Evolutionary conservation across 1,140 invertebrate genomes (phyloP).

Genomic region (Choristoneura fumiferana): DNA sequence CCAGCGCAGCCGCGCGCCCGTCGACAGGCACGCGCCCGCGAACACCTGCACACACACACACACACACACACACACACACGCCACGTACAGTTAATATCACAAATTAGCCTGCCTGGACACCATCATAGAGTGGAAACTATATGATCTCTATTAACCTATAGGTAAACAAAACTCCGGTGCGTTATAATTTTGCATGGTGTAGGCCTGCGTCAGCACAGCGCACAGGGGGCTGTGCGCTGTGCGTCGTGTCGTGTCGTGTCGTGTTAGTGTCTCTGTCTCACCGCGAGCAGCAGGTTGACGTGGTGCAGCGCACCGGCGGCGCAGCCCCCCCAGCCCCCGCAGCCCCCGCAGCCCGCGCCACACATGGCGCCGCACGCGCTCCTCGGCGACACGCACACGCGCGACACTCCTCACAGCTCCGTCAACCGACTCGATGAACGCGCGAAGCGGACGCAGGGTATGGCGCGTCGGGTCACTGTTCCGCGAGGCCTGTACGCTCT

Average conservation of each 20-base stretch:
- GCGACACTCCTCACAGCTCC: neutral
- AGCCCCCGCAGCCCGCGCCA: constrained; percentile 34
- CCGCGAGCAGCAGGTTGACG: constrained; percentile 28
- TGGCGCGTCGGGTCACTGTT: neutral
- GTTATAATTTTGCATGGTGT: no score
- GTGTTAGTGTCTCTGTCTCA: no score
- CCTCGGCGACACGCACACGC: neutral
- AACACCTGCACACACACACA: constrained; percentile 55
- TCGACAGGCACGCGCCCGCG: constrained; percentile 47
- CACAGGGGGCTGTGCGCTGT: no score
- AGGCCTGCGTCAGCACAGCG: no score
- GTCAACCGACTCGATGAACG: no score
- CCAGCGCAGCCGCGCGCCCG: constrained; percentile 60
- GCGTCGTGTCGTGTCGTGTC: no score
- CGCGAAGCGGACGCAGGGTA: no score
- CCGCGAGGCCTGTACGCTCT: neutral
- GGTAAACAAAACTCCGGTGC: no score
- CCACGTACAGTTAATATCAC: constrained; percentile 56
- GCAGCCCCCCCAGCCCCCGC: constrained; percentile 34
- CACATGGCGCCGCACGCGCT: constrained; percentile 36
- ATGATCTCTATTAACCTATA: no score
- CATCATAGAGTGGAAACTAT: no score
- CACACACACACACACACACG: constrained; percentile 50
- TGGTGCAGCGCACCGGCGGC: constrained; percentile 27
- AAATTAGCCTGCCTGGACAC: no score